Conservation (phyloP, 2,888 invertebrate genomes). For the Aproaerema taeniolella region DNA sequence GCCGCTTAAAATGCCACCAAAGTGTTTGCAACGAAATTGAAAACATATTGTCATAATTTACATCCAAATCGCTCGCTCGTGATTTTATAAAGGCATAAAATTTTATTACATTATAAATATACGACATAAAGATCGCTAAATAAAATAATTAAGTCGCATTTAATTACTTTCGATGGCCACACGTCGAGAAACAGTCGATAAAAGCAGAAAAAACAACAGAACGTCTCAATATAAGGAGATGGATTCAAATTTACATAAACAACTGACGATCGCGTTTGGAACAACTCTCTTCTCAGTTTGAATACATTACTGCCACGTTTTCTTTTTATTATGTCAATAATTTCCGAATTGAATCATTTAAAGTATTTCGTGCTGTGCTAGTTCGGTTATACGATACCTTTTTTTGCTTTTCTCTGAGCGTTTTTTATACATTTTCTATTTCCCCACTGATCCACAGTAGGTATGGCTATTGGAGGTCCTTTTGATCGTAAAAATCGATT, state of each 20-base stretch:
- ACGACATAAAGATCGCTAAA: conserved; percentile 21
- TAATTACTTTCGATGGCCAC: conserved; percentile 36
- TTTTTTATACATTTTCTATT: neutral
- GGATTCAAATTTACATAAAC: conserved; percentile 63
- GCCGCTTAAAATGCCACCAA: no score
- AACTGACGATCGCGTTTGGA: conserved; percentile 45
- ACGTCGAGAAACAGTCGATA: conserved; percentile 34
- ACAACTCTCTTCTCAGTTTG: conserved; percentile 52
- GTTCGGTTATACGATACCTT: conserved; percentile 27
- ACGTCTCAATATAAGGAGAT: conserved; percentile 49
- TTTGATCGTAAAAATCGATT: conserved; percentile 52
- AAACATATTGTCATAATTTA: conserved; percentile 6
- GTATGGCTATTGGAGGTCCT: conserved; percentile 27
- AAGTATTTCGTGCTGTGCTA: conserved; percentile 45
- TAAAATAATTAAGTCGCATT: conserved; percentile 47
- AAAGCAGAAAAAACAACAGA: conserved; percentile 55
- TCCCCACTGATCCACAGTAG: neutral
- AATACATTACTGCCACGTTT: conserved; percentile 58
- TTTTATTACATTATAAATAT: conserved; percentile 13
- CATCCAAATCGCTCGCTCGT: neutral
- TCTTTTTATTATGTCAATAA: conserved; percentile 64
- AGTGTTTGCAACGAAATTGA: conserved; percentile 1
- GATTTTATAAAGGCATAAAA: conserved; percentile 13
- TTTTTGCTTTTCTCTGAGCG: conserved; percentile 29
- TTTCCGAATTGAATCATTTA: conserved; percentile 60